These are phyloP conservation scores for Ceryle rudis DNA, from an alignment of 2,797 vertebrate species.

Conservation along the genomic window DNA sequence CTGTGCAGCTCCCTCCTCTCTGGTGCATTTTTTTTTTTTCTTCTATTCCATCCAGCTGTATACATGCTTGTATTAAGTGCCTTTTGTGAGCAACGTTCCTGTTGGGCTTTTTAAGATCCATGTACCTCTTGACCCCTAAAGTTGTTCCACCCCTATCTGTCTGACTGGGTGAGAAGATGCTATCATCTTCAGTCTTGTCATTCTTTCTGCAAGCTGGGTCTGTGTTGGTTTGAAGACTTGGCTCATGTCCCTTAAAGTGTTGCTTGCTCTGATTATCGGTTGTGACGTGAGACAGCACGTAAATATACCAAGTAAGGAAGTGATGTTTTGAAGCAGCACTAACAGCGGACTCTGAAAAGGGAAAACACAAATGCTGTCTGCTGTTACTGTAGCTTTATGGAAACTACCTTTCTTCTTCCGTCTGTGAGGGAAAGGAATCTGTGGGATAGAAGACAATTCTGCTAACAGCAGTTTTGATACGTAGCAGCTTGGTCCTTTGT, in stretches of 20 bases:
- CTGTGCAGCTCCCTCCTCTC: background rate
- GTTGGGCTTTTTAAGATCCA: background rate
- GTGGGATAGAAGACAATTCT: background rate
- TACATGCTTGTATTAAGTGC: conserved; percentile 63
- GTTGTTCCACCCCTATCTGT: background rate
- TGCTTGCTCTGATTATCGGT: background rate
- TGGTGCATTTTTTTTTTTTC: background rate
- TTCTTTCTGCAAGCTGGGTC: background rate
- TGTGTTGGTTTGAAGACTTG: background rate
- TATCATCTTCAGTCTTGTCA: background rate
- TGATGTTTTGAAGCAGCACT: background rate
- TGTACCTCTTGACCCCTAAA: background rate
- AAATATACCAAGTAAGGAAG: background rate
- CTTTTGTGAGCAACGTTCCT: conserved; percentile 50
- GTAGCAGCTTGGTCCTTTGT: background rate
- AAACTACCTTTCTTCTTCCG: background rate
- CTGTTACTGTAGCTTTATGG: background rate
- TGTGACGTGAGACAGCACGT: background rate
- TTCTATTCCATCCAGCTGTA: background rate
- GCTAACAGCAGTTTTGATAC: background rate
- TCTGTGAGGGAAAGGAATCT: background rate
- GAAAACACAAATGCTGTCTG: background rate
- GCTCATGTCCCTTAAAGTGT: background rate
- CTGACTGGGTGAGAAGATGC: background rate
- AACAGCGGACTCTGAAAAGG: background rate